These are phyloP conservation scores for Nemoura dubitans DNA, from an alignment of 2,888 invertebrate genomes.

Conservation along the genomic window DNA sequence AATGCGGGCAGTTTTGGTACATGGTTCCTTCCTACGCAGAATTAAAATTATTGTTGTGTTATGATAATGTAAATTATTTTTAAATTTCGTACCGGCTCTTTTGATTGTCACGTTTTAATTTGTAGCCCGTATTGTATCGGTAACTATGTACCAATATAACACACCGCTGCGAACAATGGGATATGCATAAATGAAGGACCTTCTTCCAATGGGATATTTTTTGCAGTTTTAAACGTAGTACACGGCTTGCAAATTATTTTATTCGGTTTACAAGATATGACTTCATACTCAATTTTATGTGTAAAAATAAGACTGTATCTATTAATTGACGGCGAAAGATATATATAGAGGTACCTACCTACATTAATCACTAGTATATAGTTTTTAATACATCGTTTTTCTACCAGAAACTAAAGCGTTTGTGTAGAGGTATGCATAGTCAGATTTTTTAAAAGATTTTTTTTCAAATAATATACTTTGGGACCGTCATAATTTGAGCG, in stretches of 20 bases:
- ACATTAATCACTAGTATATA: too few species aligned
- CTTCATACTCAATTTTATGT: too few species aligned
- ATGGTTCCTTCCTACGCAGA: constrained; percentile 3
- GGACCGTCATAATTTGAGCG: neutral
- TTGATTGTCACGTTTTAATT: constrained; percentile 3
- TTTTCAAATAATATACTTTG: neutral
- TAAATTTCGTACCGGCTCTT: neutral
- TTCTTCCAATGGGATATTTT: neutral
- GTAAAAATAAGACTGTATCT: too few species aligned
- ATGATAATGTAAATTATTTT: neutral
- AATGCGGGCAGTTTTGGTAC: neutral
- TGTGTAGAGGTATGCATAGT: neutral
- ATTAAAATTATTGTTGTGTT: neutral
- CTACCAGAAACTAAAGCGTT: neutral
- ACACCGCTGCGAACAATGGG: neutral
- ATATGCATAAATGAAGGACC: neutral
- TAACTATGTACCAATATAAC: neutral
- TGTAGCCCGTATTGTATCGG: neutral
- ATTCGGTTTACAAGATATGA: too few species aligned
- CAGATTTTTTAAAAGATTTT: neutral
- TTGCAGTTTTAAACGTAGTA: too few species aligned
- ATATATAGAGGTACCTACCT: too few species aligned
- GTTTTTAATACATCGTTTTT: too few species aligned
- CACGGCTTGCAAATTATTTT: too few species aligned
- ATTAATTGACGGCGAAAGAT: too few species aligned